Evolutionary conservation across 2,888 invertebrate genomes (phyloP).

Genomic region (Ophion slaviceki): DNA sequence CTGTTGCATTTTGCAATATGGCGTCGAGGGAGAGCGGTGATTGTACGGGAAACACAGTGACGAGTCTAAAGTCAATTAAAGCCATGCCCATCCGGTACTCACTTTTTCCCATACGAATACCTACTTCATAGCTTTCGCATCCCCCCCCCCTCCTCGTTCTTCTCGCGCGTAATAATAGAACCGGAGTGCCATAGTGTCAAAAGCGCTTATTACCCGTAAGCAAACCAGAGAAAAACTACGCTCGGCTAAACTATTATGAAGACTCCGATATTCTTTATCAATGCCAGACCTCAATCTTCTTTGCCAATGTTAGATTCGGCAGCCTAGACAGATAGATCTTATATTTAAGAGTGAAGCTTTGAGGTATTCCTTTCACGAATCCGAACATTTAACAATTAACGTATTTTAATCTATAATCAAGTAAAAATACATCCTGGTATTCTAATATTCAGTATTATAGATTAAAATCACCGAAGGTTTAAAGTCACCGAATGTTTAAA

Average conservation of each 20-base stretch:
- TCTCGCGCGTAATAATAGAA: neutral
- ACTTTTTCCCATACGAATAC: constrained; percentile 66
- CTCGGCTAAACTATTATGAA: neutral
- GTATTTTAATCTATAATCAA: too few species aligned
- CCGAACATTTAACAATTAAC: too few species aligned
- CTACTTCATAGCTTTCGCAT: neutral
- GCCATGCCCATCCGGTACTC: constrained; percentile 79
- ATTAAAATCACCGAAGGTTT: too few species aligned
- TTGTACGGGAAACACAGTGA: constrained; percentile 23
- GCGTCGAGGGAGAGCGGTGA: constrained; percentile 25
- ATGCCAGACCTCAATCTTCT: too few species aligned
- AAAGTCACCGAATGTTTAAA: too few species aligned
- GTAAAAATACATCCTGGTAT: too few species aligned
- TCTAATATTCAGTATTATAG: too few species aligned
- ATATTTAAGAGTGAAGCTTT: too few species aligned
- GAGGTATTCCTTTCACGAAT: too few species aligned
- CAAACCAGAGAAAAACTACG: neutral
- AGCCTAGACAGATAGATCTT: too few species aligned
- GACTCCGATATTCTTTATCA: neutral
- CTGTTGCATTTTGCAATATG: constrained; percentile 60
- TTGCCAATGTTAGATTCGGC: too few species aligned
- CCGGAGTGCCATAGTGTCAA: neutral
- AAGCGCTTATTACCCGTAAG: neutral
- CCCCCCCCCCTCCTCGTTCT: neutral
- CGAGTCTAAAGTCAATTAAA: constrained; percentile 67